These are phyloP conservation scores for Andrena marginata DNA, from an alignment of 2,888 invertebrate species.

Conservation along the genomic window DNA sequence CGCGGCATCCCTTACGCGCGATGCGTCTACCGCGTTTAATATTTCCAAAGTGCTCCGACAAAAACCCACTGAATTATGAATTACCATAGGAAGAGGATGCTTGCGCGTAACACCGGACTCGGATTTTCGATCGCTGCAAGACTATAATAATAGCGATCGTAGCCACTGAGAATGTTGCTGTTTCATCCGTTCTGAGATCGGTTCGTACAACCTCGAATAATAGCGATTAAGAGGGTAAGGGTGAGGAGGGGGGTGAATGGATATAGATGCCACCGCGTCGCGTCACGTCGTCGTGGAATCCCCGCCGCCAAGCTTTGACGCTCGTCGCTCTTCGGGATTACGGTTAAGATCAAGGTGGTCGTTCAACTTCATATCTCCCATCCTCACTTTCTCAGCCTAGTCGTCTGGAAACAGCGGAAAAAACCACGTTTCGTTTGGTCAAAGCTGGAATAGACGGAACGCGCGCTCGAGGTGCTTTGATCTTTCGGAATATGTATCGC, in stretches of 20 bases:
- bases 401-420: constrained; percentile 46
- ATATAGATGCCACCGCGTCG: background rate
- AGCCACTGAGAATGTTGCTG: background rate
- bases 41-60: constrained; percentile 82
- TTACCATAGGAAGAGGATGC: constrained; percentile 55
- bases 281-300: constrained; percentile 28
- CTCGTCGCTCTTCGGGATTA: constrained; percentile 53
- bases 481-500: constrained; percentile 47
- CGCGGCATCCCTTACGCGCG: constrained; percentile 74
- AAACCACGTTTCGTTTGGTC: constrained; percentile 29
- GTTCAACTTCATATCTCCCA: constrained; percentile 41
- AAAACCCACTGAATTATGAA: constrained; percentile 82
- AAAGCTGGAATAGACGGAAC: constrained; percentile 39
- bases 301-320: constrained; percentile 30
- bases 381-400: constrained; percentile 34
- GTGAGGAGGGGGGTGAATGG: background rate
- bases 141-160: too few species aligned
- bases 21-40: constrained; percentile 78
- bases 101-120: background rate
- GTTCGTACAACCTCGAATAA: background rate
- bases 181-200: background rate
- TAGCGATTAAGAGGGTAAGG: background rate
- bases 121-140: background rate
- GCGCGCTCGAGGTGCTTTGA: constrained; percentile 57
- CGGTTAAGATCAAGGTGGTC: constrained; percentile 46